phyloP scores from a whole-genome alignment of 2,113 vertebrate species.

The Prionailurus viverrinus region DNA sequence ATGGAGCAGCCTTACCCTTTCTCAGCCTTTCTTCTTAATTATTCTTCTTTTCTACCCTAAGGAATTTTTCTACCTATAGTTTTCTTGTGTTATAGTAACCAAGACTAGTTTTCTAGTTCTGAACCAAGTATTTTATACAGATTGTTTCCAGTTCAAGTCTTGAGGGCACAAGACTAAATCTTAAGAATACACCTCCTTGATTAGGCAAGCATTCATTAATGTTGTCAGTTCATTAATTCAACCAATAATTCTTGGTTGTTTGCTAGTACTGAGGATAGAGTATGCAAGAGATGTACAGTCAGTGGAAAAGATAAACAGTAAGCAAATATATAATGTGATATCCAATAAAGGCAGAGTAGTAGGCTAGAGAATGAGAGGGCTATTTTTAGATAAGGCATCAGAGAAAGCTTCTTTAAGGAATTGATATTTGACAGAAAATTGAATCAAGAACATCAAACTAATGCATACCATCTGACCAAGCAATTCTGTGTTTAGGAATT shows the following conservation, averaged over 20 bases:
- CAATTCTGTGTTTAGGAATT: slow-evolving; percentile 6
- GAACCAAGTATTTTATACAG: slow-evolving; percentile 8
- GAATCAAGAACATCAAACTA: slow-evolving; percentile 25
- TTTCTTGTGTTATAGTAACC: slow-evolving; percentile 33
- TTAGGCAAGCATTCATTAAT: slow-evolving; percentile 26
- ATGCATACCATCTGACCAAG: slow-evolving; percentile 28
- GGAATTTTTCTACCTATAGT: slow-evolving; percentile 14
- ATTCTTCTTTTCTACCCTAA: slow-evolving; percentile 27
- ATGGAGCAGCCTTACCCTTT: background rate
- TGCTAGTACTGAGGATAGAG: background rate
- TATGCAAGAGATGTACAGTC: background rate
- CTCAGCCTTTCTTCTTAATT: background rate
- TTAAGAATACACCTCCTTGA: background rate
- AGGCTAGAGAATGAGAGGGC: background rate
- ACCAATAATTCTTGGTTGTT: slow-evolving; percentile 31
- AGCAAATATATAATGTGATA: background rate
- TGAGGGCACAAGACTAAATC: background rate
- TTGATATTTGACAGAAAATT: slow-evolving; percentile 53
- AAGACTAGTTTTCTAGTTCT: slow-evolving; percentile 26
- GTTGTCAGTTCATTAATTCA: slow-evolving; percentile 21
- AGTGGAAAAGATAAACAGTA: slow-evolving; percentile 34
- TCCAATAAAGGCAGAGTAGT: background rate
- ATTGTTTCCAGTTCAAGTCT: slow-evolving; percentile 12
- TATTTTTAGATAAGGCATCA: slow-evolving; percentile 22
- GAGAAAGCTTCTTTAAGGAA: slow-evolving; percentile 40